Conservation (phyloP, 2,888 invertebrate species). For the Trachelus troglodyta region DNA sequence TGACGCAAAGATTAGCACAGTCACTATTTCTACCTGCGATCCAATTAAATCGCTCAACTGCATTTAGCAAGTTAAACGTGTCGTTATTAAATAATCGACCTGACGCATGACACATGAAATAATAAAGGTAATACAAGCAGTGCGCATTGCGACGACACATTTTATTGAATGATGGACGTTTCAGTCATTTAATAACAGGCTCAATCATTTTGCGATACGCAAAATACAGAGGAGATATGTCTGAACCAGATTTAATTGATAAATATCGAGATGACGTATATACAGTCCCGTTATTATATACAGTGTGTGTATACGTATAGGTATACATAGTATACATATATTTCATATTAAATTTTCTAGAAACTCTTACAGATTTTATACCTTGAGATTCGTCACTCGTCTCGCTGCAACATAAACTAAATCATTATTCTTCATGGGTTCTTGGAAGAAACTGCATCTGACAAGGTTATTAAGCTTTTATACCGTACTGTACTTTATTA, state of each 20-base stretch:
- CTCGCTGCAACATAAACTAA: conserved; percentile 13
- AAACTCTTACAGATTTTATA: neutral
- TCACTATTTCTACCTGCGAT: neutral
- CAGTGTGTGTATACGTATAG: no score
- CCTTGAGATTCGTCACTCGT: neutral
- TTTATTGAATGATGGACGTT: neutral
- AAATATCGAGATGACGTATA: neutral
- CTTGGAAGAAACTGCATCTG: conserved; percentile 16
- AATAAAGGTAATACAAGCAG: neutral
- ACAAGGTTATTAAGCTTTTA: conserved; percentile 23
- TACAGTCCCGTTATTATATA: neutral
- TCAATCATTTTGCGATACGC: neutral
- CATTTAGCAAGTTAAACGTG: neutral
- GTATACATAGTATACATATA: no score
- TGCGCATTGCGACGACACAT: neutral
- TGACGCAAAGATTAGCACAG: neutral
- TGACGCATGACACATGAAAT: neutral
- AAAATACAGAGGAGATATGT: neutral
- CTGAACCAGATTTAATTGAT: neutral
- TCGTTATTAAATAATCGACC: neutral
- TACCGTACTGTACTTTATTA: neutral
- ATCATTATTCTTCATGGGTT: conserved; percentile 22
- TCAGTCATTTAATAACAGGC: neutral
- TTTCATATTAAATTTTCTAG: neutral
- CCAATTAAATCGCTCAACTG: neutral